phyloP scores from a whole-genome alignment of 2,888 invertebrate genomes.

The Tipula confusa region DNA sequence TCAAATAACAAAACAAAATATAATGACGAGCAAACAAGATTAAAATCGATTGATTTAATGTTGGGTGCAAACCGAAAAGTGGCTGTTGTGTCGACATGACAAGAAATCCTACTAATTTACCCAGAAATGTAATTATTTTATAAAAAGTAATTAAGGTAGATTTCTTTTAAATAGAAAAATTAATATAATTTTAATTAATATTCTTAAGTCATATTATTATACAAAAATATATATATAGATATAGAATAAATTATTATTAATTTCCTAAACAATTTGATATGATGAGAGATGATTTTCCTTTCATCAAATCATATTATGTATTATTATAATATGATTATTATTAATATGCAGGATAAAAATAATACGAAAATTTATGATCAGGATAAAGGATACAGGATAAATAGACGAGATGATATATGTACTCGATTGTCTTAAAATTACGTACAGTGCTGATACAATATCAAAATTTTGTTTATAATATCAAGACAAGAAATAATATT shows the following conservation, averaged over 20 bases:
- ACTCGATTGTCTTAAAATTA: background rate
- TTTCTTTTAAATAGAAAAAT: background rate
- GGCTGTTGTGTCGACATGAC: background rate
- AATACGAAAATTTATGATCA: background rate
- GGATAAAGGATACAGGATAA: background rate
- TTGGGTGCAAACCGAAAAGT: background rate
- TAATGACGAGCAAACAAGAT: background rate
- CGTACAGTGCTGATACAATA: background rate
- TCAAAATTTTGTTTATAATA: background rate
- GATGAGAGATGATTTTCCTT: background rate
- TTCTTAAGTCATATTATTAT: background rate
- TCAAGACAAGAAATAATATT: background rate
- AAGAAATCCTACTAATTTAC: background rate
- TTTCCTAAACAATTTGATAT: background rate
- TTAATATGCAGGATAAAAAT: background rate
- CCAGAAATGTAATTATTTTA: background rate
- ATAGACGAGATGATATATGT: background rate
- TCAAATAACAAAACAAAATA: no score
- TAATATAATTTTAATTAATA: background rate
- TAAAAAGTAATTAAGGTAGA: background rate
- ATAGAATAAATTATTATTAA: background rate
- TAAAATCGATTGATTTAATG: background rate
- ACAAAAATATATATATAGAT: no score
- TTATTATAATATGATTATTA: background rate
- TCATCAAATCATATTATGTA: background rate